phyloP scores from a whole-genome alignment of 2,797 vertebrate genomes.

The Bradypodion ventrale region DNA sequence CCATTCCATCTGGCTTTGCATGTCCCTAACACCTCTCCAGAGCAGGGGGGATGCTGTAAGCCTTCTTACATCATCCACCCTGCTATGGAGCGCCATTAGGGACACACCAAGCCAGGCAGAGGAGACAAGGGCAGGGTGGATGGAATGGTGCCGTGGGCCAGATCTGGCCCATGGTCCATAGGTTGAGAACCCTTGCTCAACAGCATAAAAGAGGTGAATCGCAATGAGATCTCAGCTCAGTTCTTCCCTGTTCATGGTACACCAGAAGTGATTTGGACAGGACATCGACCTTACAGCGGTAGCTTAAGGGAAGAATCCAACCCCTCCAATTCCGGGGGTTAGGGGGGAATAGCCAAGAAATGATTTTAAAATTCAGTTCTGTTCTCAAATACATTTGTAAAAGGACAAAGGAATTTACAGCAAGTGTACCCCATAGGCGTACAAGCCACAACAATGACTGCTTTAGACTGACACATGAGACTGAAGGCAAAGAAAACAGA shows the following conservation, averaged over 20 bases:
- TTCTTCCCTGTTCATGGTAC: constrained; percentile 21
- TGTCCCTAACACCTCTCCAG: too few relatives aligned
- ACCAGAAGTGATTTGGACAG: constrained; percentile 32
- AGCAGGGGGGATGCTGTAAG: too few relatives aligned
- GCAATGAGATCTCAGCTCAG: constrained; percentile 42
- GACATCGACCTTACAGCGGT: constrained; percentile 15
- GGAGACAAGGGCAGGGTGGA: too few relatives aligned
- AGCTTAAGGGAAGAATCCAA: constrained; percentile 35
- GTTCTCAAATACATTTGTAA: constrained; percentile 7
- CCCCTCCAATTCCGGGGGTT: neutral
- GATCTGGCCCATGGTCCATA: too few relatives aligned
- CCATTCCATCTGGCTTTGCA: too few relatives aligned
- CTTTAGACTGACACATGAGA: constrained; percentile 1
- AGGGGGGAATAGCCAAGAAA: constrained; percentile 39
- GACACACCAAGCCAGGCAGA: too few relatives aligned
- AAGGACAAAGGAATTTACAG: constrained; percentile 8
- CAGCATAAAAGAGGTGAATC: constrained; percentile 41
- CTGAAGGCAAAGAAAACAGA: rapidly evolving
- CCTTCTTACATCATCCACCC: too few relatives aligned
- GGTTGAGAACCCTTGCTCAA: too few relatives aligned
- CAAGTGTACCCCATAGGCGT: constrained; percentile 28
- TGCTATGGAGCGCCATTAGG: too few relatives aligned
- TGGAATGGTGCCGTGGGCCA: too few relatives aligned
- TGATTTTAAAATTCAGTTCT: neutral
- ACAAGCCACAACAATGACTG: constrained; percentile 25